Conservation (phyloP, 2,888 invertebrate species). For the Sthenelais limicola region DNA sequence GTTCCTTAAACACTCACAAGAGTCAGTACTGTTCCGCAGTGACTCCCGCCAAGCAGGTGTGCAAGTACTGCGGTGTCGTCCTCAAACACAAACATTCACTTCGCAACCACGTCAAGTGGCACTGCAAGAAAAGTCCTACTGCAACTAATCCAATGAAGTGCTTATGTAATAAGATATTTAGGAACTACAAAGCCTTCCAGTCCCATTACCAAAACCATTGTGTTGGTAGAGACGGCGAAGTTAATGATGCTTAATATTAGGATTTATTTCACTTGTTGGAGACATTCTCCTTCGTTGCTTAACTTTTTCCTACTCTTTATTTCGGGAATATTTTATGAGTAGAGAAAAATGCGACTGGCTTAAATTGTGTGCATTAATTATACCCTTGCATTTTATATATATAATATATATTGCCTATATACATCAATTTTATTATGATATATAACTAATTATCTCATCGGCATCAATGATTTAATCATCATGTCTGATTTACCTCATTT, state of each 20-base stretch:
- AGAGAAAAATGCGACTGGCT: no score
- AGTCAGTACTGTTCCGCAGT: conserved; percentile 10
- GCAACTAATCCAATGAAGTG: conserved; percentile 3
- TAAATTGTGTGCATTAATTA: no score
- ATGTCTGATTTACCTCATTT: no score
- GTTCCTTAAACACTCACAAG: conserved; percentile 11
- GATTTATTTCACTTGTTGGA: no score
- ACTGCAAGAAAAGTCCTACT: conserved; percentile 16
- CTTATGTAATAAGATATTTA: conserved; percentile 10
- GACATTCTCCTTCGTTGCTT: no score
- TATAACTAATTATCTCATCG: no score
- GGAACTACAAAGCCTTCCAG: conserved; percentile 27
- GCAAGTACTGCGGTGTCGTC: background rate
- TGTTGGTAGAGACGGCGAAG: background rate
- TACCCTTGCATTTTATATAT: no score
- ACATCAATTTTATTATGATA: no score
- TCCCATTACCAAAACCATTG: conserved; percentile 32
- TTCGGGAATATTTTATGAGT: no score
- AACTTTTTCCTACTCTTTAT: no score
- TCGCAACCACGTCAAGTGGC: conserved; percentile 15
- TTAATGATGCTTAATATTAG: background rate
- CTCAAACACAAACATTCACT: conserved; percentile 24
- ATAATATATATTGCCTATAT: no score
- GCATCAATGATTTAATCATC: no score
- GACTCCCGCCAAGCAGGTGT: background rate